Percentiles rank a stretch among this genome's conserved stretches.
These are phyloP conservation scores for Oryzias sinensis DNA, from an alignment of 2,797 vertebrate species.

Conservation along the genomic window DNA sequence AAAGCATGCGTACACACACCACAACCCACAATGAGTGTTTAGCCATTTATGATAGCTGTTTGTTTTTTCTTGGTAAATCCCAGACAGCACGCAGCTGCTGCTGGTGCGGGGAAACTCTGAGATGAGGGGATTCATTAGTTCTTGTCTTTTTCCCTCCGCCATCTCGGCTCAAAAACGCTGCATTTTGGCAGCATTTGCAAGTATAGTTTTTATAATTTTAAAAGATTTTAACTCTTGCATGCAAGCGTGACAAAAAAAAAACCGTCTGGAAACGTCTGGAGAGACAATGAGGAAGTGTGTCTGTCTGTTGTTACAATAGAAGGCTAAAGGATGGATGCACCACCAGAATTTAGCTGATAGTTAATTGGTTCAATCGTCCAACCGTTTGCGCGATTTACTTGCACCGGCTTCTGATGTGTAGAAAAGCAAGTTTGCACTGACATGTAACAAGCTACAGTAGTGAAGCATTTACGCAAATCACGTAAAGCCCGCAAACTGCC, in stretches of 20 bases:
- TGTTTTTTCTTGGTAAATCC: slow-evolving; percentile 53
- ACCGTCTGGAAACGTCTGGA: no score
- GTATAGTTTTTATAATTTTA: neutral
- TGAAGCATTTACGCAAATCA: no score
- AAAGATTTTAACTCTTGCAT: neutral
- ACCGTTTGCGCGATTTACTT: no score
- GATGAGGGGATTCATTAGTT: slow-evolving; percentile 55
- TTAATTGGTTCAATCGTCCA: no score
- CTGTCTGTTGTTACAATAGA: no score
- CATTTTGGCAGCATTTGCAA: neutral
- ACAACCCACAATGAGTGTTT: slow-evolving; percentile 39
- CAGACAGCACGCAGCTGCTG: slow-evolving; percentile 36
- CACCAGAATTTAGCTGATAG: no score
- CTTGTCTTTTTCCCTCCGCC: slow-evolving; percentile 19
- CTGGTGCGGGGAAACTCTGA: slow-evolving; percentile 20
- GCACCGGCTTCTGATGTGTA: no score
- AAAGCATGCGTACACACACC: slow-evolving; percentile 4
- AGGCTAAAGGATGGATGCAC: no score
- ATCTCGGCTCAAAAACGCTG: slow-evolving; percentile 1
- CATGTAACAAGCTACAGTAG: no score
- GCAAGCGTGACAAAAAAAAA: neutral
- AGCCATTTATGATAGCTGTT: slow-evolving; percentile 44
- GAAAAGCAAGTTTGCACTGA: no score
- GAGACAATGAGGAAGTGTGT: no score
- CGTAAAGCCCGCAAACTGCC: no score